Evolutionary conservation across 2,113 vertebrate genomes (phyloP).

Genomic region (Brachirus orientalis): DNA sequence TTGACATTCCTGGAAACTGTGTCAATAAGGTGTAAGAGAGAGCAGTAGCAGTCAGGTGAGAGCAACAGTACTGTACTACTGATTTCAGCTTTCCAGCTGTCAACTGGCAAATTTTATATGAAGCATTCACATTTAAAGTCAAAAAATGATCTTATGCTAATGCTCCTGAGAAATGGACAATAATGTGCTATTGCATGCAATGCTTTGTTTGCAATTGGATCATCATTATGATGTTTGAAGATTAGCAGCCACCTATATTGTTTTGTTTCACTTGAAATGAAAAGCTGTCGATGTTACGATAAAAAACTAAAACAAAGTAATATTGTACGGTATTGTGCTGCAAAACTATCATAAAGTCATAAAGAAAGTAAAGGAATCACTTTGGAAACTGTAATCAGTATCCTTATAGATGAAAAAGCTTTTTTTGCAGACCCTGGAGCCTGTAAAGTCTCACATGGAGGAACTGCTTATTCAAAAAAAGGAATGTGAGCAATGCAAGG

Average conservation of each 20-base stretch:
- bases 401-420: background rate
- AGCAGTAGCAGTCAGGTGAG: constrained; percentile 8
- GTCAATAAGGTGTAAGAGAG: constrained; percentile 24
- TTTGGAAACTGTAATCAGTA: constrained; percentile 24
- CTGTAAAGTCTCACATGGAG: constrained; percentile 62
- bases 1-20: constrained; percentile 25
- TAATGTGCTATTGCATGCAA: too few relatives aligned
- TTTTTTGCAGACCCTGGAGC: constrained; percentile 33
- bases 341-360: too few relatives aligned
- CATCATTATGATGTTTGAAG: background rate
- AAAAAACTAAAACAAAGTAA: too few relatives aligned
- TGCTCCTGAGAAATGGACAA: background rate
- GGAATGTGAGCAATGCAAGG: constrained; percentile 78
- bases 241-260: constrained; percentile 3
- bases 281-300: constrained; percentile 10
- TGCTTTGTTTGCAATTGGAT: background rate
- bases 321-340: too few relatives aligned
- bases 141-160: constrained; percentile 18
- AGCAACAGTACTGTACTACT: background rate
- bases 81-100: constrained; percentile 6
- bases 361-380: background rate
- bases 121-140: constrained; percentile 2
- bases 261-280: constrained; percentile 13
- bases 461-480: constrained; percentile 61
- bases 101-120: constrained; percentile 4